Conservation (phyloP, 2,113 vertebrate species). For the Pimephales promelas region DNA sequence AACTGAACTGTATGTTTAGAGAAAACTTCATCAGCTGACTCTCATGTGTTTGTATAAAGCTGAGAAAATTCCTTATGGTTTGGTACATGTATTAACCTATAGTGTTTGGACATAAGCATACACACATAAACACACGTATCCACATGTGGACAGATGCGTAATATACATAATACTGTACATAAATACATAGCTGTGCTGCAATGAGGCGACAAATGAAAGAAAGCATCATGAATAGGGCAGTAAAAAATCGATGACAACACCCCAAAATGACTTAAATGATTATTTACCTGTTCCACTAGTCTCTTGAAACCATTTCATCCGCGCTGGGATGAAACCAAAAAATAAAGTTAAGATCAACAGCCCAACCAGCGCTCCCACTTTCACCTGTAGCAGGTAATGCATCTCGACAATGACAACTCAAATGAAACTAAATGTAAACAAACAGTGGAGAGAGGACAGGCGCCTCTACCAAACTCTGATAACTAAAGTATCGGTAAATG, state of each 20-base stretch:
- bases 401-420: slow-evolving; percentile 50
- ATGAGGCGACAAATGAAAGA: background rate
- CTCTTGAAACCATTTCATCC: slow-evolving; percentile 73
- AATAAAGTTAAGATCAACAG: slow-evolving; percentile 75
- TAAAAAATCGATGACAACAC: background rate
- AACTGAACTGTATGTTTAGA: background rate
- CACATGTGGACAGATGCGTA: background rate
- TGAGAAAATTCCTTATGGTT: background rate
- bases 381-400: slow-evolving; percentile 77
- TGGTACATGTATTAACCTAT: background rate
- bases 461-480: background rate
- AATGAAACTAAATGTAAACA: slow-evolving; percentile 30
- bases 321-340: slow-evolving; percentile 77
- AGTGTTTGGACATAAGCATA: background rate
- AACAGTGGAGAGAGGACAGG: background rate
- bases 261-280: background rate
- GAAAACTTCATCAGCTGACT: background rate
- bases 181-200: background rate
- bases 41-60: background rate
- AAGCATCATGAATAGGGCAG: background rate
- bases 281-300: slow-evolving; percentile 71
- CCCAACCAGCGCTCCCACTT: slow-evolving; percentile 74
- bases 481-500: background rate
- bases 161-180: background rate
- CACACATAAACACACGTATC: background rate